phyloP scores from a whole-genome alignment of 2,888 invertebrate genomes.

The Minunthozetes semirufus region DNA sequence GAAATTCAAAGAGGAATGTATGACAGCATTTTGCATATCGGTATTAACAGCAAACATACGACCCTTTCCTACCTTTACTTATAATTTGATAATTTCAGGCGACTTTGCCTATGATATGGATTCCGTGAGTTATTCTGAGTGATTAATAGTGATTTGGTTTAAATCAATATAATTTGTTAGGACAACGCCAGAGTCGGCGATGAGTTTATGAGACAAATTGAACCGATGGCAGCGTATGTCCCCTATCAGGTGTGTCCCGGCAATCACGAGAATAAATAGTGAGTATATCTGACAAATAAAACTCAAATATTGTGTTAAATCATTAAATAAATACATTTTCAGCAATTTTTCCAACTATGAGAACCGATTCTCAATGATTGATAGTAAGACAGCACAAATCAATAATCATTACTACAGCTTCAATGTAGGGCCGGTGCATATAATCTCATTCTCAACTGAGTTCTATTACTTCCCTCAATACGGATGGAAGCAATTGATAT shows the following conservation, averaged over 20 bases:
- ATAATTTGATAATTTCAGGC: slow-evolving; percentile 15
- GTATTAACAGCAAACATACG: slow-evolving; percentile 1
- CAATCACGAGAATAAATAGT: slow-evolving; percentile 66
- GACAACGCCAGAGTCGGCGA: slow-evolving; percentile 58
- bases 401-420: slow-evolving; percentile 65
- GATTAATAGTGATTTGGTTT: too few species aligned
- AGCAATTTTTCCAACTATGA: slow-evolving; percentile 94
- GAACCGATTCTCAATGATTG: slow-evolving; percentile 85
- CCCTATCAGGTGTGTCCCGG: slow-evolving; percentile 82
- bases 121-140: slow-evolving; percentile 10
- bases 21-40: slow-evolving; percentile 38
- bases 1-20: slow-evolving; percentile 32
- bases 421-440: slow-evolving; percentile 80
- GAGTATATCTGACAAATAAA: background rate
- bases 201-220: slow-evolving; percentile 84
- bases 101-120: slow-evolving; percentile 40
- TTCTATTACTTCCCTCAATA: slow-evolving; percentile 69
- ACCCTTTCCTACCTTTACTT: background rate
- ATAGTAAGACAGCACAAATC: slow-evolving; percentile 46
- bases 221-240: slow-evolving; percentile 76
- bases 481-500: slow-evolving; percentile 67
- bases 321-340: slow-evolving; percentile 43
- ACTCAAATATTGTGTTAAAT: background rate
- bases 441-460: slow-evolving; percentile 85
- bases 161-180: background rate